Base-by-base conservation (phyloP, 2,888 invertebrate species). In the Synergus laeviventris region DNA sequence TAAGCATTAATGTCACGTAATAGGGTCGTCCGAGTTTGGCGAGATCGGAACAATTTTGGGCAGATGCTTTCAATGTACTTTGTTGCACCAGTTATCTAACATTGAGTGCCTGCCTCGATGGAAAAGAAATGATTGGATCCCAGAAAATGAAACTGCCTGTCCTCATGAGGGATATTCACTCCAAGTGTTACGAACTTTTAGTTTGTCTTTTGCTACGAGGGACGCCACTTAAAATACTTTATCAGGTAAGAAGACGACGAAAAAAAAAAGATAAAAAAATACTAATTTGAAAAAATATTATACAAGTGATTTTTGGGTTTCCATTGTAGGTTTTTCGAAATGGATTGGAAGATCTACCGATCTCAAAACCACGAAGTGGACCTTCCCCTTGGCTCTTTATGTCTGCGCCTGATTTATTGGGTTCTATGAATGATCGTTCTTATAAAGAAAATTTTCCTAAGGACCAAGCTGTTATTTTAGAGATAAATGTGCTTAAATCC, bases 101-200 rank as follows among this genome's bases (percentile, higher is more conserved):
- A 31, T 79, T 90, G 56, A 82, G 81, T 11, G 86, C 86, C 0
- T 89, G 91, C 74, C 81, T 83, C 21, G 86, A 87, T 73, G 88
- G 87, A 3, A 86, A 87, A 24, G 91, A 93, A 88, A 92, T 94
- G 75, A 92, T 93, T 24, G 95, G 95, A 0, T 86, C 94, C 12
- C 92, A 93, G 56, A 89, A 92, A 21, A 92, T 91, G 76, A 92
- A 92, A 79, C 93, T 94, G 86, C 93, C 94, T 12, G 93, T 95
- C 81, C 94, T 95, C 74, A 93, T 96, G n/a, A 92, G 95, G 64
- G 96, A 97, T 83, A 94, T 97, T 16, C 97, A 97, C 87, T 94
- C 95, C 0, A 97, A 97, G 88, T 96, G 97, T 89, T 94, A 95
- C 83, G 95, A 96, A 85, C 91, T 97, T 66, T 94, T 96, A 84